Conservation (phyloP, 2,888 invertebrate species). For the Trissoscelio sp. region DNA sequence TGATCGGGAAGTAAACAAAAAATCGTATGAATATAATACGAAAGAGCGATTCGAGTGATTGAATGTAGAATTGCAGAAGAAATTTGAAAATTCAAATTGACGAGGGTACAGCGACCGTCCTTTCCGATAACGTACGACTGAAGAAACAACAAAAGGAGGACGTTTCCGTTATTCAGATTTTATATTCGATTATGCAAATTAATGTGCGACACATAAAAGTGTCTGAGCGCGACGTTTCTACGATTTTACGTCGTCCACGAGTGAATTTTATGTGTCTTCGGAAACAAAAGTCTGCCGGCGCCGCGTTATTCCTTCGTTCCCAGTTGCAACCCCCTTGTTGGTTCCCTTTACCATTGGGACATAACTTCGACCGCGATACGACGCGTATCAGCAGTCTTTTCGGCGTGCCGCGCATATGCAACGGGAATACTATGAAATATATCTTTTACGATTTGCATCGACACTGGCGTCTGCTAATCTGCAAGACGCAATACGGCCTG, state of each 20-base stretch:
- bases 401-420: slow-evolving; percentile 73
- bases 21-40: slow-evolving; percentile 39
- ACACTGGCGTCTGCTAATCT: slow-evolving; percentile 66
- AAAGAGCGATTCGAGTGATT: slow-evolving; percentile 46
- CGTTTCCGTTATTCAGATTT: slow-evolving; percentile 79
- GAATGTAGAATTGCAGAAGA: slow-evolving; percentile 45
- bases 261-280: slow-evolving; percentile 81
- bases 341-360: slow-evolving; percentile 42
- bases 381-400: slow-evolving; percentile 67
- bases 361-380: slow-evolving; percentile 63
- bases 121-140: slow-evolving; percentile 71
- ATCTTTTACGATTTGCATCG: slow-evolving; percentile 68
- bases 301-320: slow-evolving; percentile 76
- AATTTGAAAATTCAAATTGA: slow-evolving; percentile 63
- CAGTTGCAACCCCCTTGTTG: slow-evolving; percentile 72
- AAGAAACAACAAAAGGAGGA: slow-evolving; percentile 65
- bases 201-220: slow-evolving; percentile 82
- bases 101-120: slow-evolving; percentile 58
- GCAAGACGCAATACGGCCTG: slow-evolving; percentile 63
- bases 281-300: slow-evolving; percentile 81
- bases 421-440: slow-evolving; percentile 72
- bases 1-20: slow-evolving; percentile 33
- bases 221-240: slow-evolving; percentile 74
- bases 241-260: slow-evolving; percentile 73
- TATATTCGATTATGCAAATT: slow-evolving; percentile 83